Percentiles rank a stretch among this genome's conserved stretches.
These are phyloP conservation scores for Gulo gulo DNA, from an alignment of 2,113 vertebrate species.

Conservation along the genomic window DNA sequence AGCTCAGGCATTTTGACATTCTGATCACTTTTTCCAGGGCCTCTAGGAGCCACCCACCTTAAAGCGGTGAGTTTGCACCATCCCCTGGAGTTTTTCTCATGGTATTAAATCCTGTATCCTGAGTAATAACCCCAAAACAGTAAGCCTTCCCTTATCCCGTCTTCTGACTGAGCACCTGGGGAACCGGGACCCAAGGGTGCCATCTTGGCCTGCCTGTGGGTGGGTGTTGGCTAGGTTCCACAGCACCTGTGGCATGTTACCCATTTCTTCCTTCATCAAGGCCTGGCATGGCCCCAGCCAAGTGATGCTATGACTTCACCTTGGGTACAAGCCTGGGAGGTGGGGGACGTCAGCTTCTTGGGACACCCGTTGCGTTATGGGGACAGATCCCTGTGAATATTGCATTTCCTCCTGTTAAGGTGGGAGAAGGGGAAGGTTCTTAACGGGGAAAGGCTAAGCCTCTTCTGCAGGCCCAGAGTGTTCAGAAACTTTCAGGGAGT, in stretches of 20 bases:
- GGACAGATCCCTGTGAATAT: not conserved
- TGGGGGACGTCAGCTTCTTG: not conserved
- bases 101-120: not conserved
- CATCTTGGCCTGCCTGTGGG: not conserved
- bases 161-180: not conserved
- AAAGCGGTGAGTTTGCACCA: not conserved
- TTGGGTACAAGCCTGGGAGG: not conserved
- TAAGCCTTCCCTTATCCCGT: not conserved
- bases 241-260: not conserved
- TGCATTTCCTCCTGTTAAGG: not conserved
- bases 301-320: not conserved
- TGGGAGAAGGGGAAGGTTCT: too few relatives aligned
- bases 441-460: not conserved
- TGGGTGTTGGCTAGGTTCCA: not conserved
- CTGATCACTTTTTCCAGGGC: not conserved
- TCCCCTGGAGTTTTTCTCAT: not conserved
- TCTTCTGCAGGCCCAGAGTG: not conserved
- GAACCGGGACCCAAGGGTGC: not conserved
- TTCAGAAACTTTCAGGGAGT: not conserved
- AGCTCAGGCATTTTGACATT: not conserved
- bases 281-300: not conserved
- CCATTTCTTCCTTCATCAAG: not conserved
- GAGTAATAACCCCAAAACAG: not conserved
- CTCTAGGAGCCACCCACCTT: not conserved
- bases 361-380: not conserved